Percentiles rank a stretch among this genome's conserved stretches.
These are phyloP conservation scores for Troglohyphantes excavatus DNA, from an alignment of 2,888 invertebrate genomes.

Conservation along the genomic window DNA sequence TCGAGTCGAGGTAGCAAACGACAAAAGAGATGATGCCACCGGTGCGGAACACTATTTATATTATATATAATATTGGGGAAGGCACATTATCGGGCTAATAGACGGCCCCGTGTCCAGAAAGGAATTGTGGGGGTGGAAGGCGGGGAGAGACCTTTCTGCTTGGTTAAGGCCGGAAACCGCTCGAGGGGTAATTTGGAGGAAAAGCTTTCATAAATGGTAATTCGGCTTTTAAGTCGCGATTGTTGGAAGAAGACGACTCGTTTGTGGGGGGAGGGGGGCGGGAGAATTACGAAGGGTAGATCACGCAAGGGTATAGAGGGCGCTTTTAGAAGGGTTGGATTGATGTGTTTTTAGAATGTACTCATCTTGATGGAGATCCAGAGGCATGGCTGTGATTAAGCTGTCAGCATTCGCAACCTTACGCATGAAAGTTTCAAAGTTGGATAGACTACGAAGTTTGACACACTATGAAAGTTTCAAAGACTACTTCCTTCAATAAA, in stretches of 20 bases:
- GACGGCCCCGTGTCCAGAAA: conserved; percentile 18
- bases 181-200: conserved; percentile 12
- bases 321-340: background rate
- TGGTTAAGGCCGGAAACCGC: conserved; percentile 44
- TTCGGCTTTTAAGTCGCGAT: conserved; percentile 47
- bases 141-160: background rate
- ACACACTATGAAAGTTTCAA: too few relatives aligned
- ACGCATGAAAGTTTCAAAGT: too few relatives aligned
- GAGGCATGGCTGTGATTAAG: too few relatives aligned
- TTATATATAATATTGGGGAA: conserved; percentile 32
- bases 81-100: conserved; percentile 52
- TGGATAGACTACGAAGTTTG: too few relatives aligned
- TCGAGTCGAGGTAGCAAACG: conserved; percentile 29
- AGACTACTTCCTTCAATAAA: too few relatives aligned
- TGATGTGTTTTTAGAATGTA: too few relatives aligned
- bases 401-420: too few relatives aligned
- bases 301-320: too few relatives aligned
- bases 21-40: conserved; percentile 57
- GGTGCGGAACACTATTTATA: conserved; percentile 62
- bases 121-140: background rate
- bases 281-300: conserved; percentile 14
- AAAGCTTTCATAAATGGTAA: conserved; percentile 50
- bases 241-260: conserved; percentile 27
- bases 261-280: conserved; percentile 14
- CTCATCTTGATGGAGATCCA: too few relatives aligned